phyloP scores from a whole-genome alignment of 2,797 vertebrate genomes.

The Tapirus indicus region DNA sequence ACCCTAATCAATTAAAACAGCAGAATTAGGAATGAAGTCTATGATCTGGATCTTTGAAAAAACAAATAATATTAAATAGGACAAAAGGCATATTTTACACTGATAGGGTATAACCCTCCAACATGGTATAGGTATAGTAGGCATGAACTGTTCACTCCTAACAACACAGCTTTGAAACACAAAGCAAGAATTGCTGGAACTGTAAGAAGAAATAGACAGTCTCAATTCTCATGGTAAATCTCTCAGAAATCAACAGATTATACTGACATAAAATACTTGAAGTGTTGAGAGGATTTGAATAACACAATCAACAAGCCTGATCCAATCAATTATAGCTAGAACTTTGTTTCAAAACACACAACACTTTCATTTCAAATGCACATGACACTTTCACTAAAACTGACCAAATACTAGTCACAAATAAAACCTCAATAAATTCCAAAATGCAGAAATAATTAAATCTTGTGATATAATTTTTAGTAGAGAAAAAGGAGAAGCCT shows the following conservation, averaged over 20 bases:
- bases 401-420: not conserved
- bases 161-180: not conserved
- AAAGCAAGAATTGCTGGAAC: not conserved
- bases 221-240: not conserved
- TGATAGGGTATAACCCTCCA: not conserved
- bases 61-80: not conserved
- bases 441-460: constrained; percentile 10
- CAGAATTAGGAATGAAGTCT: not conserved
- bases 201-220: not conserved
- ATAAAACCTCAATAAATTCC: constrained; percentile 6
- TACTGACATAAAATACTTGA: not conserved
- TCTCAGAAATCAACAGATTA: constrained; percentile 8
- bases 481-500: not conserved
- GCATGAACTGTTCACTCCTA: not conserved
- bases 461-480: not conserved
- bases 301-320: not conserved
- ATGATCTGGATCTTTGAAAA: not conserved
- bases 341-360: not conserved
- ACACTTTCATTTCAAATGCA: not conserved
- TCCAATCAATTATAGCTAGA: not conserved
- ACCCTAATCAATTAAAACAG: not conserved
- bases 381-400: not conserved
- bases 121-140: not conserved
- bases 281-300: not conserved
- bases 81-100: not conserved